Evolutionary conservation across 2,888 invertebrate genomes (phyloP).

Genomic region (Noctua comes): DNA sequence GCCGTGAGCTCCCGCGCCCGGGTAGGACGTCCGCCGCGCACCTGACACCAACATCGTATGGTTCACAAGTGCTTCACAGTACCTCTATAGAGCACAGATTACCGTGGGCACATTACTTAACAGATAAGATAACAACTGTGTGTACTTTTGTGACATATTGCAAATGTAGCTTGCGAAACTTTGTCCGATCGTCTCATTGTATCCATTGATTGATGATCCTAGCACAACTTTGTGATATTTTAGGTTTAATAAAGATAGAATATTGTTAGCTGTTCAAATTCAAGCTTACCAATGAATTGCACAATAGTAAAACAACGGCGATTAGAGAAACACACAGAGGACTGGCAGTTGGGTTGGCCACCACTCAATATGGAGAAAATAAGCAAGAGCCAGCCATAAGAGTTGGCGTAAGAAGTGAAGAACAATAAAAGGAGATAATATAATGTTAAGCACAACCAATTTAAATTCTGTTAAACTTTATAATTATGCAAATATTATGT

Average conservation of each 20-base stretch:
- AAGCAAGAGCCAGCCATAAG: background rate
- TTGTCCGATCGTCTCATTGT: slow-evolving; percentile 48
- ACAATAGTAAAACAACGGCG: background rate
- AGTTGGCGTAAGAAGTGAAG: background rate
- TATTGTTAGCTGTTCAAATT: background rate
- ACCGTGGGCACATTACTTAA: slow-evolving; percentile 76
- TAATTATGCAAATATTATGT: background rate
- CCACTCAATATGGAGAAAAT: background rate
- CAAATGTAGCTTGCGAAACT: slow-evolving; percentile 71
- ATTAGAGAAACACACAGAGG: slow-evolving; percentile 1
- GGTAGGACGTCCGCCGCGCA: slow-evolving; percentile 80
- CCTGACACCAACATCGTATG: slow-evolving; percentile 87
- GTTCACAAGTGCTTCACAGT: slow-evolving; percentile 69
- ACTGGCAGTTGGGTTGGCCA: slow-evolving; percentile 1
- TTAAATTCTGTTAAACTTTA: background rate
- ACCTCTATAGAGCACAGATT: slow-evolving; percentile 74
- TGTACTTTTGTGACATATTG: slow-evolving; percentile 73
- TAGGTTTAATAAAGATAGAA: background rate
- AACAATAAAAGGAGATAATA: background rate
- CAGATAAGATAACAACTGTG: slow-evolving; percentile 84
- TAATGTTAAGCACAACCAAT: background rate
- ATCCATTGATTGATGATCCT: slow-evolving; percentile 61
- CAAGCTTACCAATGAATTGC: slow-evolving; percentile 3
- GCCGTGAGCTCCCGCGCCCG: slow-evolving; percentile 69
- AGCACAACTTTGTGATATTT: background rate